Evolutionary conservation across 2,797 vertebrate genomes (phyloP).

Genomic region (Crypturellus tataupa): DNA sequence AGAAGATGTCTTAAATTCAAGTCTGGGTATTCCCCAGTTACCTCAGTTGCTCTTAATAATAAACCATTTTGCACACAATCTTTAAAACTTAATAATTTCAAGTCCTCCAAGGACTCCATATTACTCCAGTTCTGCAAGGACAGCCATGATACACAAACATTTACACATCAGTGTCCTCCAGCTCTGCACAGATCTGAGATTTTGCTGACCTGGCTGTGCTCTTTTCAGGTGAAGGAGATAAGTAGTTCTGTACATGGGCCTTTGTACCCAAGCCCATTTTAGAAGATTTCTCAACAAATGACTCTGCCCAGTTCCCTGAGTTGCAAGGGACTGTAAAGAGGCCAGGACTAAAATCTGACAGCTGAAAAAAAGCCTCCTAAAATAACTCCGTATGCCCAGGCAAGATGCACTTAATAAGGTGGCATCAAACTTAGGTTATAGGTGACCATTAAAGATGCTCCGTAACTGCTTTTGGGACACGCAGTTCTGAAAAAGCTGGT

Average conservation of each 20-base stretch:
- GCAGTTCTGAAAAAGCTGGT: background rate
- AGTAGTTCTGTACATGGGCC: background rate
- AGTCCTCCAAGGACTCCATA: background rate
- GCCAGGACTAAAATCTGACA: background rate
- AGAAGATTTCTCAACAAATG: background rate
- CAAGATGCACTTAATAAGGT: background rate
- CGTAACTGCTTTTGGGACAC: background rate
- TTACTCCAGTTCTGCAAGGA: background rate
- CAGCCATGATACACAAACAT: background rate
- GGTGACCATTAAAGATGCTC: background rate
- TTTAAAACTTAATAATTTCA: background rate
- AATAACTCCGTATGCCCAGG: background rate
- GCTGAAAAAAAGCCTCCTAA: background rate
- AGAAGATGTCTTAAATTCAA: slow-evolving; percentile 33
- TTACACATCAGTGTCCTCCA: background rate
- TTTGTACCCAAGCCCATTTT: background rate
- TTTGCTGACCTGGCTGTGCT: background rate
- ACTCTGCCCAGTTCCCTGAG: background rate
- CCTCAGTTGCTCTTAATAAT: background rate
- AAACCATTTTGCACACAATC: background rate
- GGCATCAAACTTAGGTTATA: background rate
- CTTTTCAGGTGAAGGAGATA: background rate
- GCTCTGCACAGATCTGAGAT: background rate
- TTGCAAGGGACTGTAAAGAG: background rate
- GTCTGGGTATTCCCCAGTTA: slow-evolving; percentile 11